Base-by-base conservation (phyloP, 2,797 vertebrate species). In the Sebastolobus altivelis region DNA sequence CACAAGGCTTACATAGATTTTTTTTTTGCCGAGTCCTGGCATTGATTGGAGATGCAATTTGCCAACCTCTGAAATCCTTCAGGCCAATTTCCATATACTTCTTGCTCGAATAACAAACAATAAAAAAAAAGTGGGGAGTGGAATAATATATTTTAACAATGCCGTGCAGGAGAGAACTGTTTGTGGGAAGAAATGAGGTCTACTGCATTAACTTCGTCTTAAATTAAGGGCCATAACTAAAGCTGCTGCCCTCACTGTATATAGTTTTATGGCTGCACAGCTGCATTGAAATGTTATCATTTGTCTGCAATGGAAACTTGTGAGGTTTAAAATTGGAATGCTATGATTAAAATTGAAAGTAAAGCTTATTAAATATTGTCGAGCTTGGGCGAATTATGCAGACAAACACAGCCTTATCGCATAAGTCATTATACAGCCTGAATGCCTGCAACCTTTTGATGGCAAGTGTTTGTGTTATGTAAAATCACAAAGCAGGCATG, bases 11-110 rank as follows among this genome's bases (percentile, higher is more conserved):
- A 89, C 87, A 93, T 84, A 90, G 90, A 93, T 93, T 90, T 68
- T 46, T 16, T 46, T 49, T 92, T 73, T 84, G 71, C 79, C 68
- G 68, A 88, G 72, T 66, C 65, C 83, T 72, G 72, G 75, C 91
- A 94, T 94, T 89, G 94, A 95, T 94, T 94, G 86, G 79, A 88
- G 88, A 87, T 89, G 84, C 86, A 88, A 91, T 92, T 91, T 90
- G 84, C 85, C 83, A 90, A 83, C 88, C 83, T 81, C 72, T 84
- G 86, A 93, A 93, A 89, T 88, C 86, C 90, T 91, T 85, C 82
- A 73, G 90, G 89, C 77, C 72, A 82, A 89, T 93, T 93, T 94
- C 82, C 79, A 85, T 87, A 86, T 59, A 73, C 60, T 60, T 73
- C 80, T 82, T 65, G 76, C 72, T 72, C 12, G 35, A 72, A 87